phyloP scores from a whole-genome alignment of 1,140 invertebrate species.

The Lepidurus couesii region DNA sequence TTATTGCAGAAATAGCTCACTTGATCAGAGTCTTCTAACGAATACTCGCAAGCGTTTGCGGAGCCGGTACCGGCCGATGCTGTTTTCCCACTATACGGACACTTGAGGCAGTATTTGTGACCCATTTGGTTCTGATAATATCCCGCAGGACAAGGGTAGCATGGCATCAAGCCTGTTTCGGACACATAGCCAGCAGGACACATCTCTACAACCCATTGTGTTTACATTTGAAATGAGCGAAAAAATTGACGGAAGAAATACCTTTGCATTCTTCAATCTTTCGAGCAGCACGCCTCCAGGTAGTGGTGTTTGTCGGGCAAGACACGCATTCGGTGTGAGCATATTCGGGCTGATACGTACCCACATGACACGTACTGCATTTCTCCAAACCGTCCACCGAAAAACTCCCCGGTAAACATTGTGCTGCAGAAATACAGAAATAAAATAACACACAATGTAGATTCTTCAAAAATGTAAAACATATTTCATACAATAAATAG shows the following conservation, averaged over 20 bases:
- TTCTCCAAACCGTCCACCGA: slow-evolving; percentile 50
- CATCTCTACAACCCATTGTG: slow-evolving; percentile 41
- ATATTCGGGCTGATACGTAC: slow-evolving; percentile 56
- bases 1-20: not conserved
- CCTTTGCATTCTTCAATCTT: slow-evolving; percentile 49
- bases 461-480: not conserved
- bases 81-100: slow-evolving; percentile 39
- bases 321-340: slow-evolving; percentile 51
- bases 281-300: slow-evolving; percentile 48
- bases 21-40: not conserved
- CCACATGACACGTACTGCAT: slow-evolving; percentile 56
- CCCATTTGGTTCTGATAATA: slow-evolving; percentile 47
- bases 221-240: too few species aligned
- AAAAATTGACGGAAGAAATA: slow-evolving; percentile 38
- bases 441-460: not conserved
- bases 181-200: slow-evolving; percentile 48
- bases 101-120: slow-evolving; percentile 46
- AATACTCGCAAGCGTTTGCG: slow-evolving; percentile 30
- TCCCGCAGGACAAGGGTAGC: slow-evolving; percentile 48
- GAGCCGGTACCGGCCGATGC: slow-evolving; percentile 40
- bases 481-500: not conserved
- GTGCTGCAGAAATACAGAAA: slow-evolving; percentile 42
- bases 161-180: slow-evolving; percentile 48
- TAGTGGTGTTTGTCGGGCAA: slow-evolving; percentile 55
- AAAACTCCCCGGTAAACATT: slow-evolving; percentile 51